phyloP scores from a whole-genome alignment of 2,888 invertebrate species.

The Eurytoma californica region DNA sequence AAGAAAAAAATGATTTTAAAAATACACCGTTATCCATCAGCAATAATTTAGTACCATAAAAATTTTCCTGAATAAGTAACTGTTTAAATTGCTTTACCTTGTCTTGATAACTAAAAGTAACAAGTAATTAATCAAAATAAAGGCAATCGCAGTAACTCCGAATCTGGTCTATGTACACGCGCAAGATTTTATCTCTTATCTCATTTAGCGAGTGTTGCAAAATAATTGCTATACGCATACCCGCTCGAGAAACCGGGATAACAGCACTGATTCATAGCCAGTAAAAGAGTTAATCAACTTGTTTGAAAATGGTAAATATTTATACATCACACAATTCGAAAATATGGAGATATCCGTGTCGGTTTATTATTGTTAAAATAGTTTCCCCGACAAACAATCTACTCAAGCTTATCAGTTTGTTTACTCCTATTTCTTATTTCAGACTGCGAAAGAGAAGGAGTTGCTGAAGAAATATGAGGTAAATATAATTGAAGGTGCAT shows the following conservation, averaged over 20 bases:
- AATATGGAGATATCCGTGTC: not conserved
- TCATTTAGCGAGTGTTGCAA: slow-evolving; percentile 8
- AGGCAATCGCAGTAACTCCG: too few relatives aligned
- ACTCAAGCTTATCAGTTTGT: not conserved
- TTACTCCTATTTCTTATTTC: slow-evolving; percentile 3
- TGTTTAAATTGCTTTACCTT: too few relatives aligned
- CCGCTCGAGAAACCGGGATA: too few relatives aligned
- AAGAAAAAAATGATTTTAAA: too few relatives aligned
- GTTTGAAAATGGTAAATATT: not conserved
- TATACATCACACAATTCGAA: not conserved
- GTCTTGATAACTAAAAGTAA: too few relatives aligned
- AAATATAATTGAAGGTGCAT: not conserved
- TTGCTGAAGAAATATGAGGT: slow-evolving; percentile 52
- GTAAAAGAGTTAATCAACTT: too few relatives aligned
- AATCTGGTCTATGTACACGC: too few relatives aligned
- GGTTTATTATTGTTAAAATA: not conserved
- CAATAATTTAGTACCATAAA: too few relatives aligned
- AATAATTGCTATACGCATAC: not conserved
- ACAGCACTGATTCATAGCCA: too few relatives aligned
- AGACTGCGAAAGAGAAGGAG: slow-evolving; percentile 50
- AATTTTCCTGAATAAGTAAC: too few relatives aligned
- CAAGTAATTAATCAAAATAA: too few relatives aligned
- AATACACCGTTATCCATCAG: too few relatives aligned
- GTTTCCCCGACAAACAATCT: not conserved
- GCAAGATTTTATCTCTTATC: not conserved